These are phyloP conservation scores for Nothobranchius kuhntae DNA, from an alignment of 2,113 vertebrate species.

Conservation along the genomic window DNA sequence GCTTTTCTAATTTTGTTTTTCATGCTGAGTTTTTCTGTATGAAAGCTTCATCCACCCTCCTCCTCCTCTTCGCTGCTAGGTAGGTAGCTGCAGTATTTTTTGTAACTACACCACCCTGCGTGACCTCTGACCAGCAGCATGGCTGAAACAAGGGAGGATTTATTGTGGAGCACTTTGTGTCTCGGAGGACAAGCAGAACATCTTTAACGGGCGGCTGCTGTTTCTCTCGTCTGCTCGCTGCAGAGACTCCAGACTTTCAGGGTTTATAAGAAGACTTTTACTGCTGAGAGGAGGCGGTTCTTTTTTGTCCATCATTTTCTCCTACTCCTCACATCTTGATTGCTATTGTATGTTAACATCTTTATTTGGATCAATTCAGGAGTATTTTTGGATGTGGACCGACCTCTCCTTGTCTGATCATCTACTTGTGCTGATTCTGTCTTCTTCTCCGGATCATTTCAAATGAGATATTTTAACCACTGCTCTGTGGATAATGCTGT, in stretches of 20 bases:
- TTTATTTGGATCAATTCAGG: too few species aligned
- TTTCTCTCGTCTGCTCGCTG: not conserved
- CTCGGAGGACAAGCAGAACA: constrained; percentile 8
- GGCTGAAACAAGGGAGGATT: not conserved
- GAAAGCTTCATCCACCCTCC: not conserved
- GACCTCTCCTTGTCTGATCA: too few species aligned
- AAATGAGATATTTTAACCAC: not conserved
- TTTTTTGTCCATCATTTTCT: too few species aligned
- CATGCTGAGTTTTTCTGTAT: too few species aligned
- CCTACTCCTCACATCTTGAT: too few species aligned
- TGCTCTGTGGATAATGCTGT: not conserved
- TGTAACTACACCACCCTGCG: too few species aligned
- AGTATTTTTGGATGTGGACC: too few species aligned
- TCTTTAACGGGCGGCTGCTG: not conserved
- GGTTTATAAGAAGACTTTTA: too few species aligned
- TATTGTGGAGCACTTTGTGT: not conserved
- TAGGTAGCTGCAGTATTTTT: too few species aligned
- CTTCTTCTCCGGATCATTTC: not conserved
- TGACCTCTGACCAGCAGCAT: not conserved
- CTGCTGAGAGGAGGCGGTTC: too few species aligned
- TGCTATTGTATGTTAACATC: too few species aligned
- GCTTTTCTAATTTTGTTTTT: too few species aligned
- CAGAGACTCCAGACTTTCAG: not conserved
- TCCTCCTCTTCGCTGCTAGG: not conserved
- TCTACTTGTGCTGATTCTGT: not conserved